Percentiles rank a stretch among this genome's conserved stretches.
These are phyloP conservation scores for Lithobates pipiens DNA, from an alignment of 2,797 vertebrate genomes.

Conservation along the genomic window DNA sequence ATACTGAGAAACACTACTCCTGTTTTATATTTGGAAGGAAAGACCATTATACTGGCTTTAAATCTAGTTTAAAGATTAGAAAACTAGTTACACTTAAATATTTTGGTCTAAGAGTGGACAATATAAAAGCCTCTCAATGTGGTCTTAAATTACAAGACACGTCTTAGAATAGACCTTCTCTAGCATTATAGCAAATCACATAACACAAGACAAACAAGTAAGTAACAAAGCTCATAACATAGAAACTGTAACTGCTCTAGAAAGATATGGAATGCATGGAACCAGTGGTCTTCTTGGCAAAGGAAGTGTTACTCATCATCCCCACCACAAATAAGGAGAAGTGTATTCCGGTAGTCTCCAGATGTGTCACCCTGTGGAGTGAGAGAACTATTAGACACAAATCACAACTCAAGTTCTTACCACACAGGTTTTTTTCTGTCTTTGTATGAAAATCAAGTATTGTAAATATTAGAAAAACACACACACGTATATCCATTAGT, in stretches of 20 bases:
- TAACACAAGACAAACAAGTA: not conserved
- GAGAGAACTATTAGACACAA: slow-evolving; percentile 52
- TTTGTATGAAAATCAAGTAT: not conserved
- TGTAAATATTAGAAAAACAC: too few relatives aligned
- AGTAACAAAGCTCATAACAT: slow-evolving; percentile 4
- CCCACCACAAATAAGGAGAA: slow-evolving; percentile 90
- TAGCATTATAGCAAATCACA: not conserved
- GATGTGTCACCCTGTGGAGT: slow-evolving; percentile 86
- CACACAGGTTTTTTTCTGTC: not conserved
- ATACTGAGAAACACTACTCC: too few relatives aligned
- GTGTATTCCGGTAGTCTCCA: slow-evolving; percentile 91
- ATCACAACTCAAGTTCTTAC: slow-evolving; percentile 1
- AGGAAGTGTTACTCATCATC: slow-evolving; percentile 75
- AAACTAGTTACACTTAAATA: slow-evolving; percentile 2
- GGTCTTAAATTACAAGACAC: not conserved
- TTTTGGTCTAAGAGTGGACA: not conserved
- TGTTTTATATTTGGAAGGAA: not conserved
- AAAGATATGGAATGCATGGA: not conserved
- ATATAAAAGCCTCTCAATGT: slow-evolving; percentile 8
- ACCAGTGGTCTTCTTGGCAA: slow-evolving; percentile 9
- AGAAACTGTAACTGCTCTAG: slow-evolving; percentile 8
- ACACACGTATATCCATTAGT: not conserved
- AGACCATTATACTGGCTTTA: slow-evolving; percentile 1
- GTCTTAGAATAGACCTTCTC: not conserved
- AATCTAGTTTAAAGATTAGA: not conserved